Conservation (phyloP, 2,797 vertebrate genomes). For the Channallabes apus region DNA sequence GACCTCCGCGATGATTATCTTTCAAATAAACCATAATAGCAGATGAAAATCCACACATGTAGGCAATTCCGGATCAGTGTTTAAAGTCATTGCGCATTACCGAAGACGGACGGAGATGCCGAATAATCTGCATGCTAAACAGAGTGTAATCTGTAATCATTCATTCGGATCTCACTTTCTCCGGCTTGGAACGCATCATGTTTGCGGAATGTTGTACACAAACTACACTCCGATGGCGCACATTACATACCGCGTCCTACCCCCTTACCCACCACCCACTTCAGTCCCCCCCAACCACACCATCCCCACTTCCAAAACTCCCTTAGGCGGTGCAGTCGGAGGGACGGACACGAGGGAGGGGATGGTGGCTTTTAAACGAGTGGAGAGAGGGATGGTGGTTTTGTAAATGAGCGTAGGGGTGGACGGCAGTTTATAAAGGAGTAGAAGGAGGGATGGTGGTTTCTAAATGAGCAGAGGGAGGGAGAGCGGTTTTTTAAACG, state of each 20-base stretch:
- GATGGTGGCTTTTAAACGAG: conserved; percentile 47
- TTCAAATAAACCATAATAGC: conserved; percentile 71
- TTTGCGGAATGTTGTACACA: conserved; percentile 45
- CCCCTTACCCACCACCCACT: not conserved
- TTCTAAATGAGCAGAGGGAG: conserved; percentile 51
- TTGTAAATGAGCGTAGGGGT: conserved; percentile 53
- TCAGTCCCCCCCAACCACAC: not conserved
- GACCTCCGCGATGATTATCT: conserved; percentile 68
- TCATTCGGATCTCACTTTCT: conserved; percentile 42
- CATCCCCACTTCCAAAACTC: conserved; percentile 9
- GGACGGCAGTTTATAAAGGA: conserved; percentile 51
- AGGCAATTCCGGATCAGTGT: conserved; percentile 52
- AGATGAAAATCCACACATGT: conserved; percentile 69
- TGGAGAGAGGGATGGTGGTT: conserved; percentile 48
- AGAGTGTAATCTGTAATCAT: conserved; percentile 34
- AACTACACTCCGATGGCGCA: conserved; percentile 30
- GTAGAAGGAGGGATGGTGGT: conserved; percentile 49
- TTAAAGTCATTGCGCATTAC: conserved; percentile 53
- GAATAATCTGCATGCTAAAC: conserved; percentile 39
- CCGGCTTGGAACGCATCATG: conserved; percentile 39
- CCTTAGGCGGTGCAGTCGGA: conserved; percentile 18
- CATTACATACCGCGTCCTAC: conserved; percentile 24
- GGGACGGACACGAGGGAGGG: conserved; percentile 38
- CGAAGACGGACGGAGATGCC: conserved; percentile 12
- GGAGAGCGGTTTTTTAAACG: conserved; percentile 52